Conservation (phyloP, 2,113 vertebrate species). For the Callopanchax toddi region DNA sequence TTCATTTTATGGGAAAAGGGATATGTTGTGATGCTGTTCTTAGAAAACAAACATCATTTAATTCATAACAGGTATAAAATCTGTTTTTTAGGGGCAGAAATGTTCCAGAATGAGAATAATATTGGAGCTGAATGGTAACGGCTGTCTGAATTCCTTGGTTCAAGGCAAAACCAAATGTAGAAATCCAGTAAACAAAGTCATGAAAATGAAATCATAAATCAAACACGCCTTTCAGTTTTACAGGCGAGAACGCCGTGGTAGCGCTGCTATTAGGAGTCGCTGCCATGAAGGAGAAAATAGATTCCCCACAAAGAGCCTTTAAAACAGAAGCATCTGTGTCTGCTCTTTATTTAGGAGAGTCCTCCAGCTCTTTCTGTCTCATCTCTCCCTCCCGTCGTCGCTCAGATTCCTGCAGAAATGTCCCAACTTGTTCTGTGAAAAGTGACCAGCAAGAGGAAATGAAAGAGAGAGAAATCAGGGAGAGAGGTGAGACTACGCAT, state of each 20-base stretch:
- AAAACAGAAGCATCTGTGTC: slow-evolving; percentile 11
- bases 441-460: slow-evolving; percentile 57
- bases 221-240: neutral
- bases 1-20: too few relatives aligned
- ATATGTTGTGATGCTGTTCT: too few relatives aligned
- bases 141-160: too few relatives aligned
- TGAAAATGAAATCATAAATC: neutral
- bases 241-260: neutral
- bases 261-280: slow-evolving; percentile 16
- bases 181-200: neutral
- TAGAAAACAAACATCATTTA: too few relatives aligned
- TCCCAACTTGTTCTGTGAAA: slow-evolving; percentile 44
- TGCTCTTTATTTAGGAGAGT: slow-evolving; percentile 25
- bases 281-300: slow-evolving; percentile 4
- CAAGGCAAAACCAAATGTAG: neutral
- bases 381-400: neutral
- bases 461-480: slow-evolving; percentile 58
- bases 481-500: slow-evolving; percentile 47
- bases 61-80: too few relatives aligned
- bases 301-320: too few relatives aligned
- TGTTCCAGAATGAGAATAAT: too few relatives aligned
- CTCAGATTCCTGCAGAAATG: slow-evolving; percentile 34
- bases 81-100: too few relatives aligned
- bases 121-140: too few relatives aligned
- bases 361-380: slow-evolving; percentile 37